Evolutionary conservation across 2,888 invertebrate genomes (phyloP).

Genomic region (Lepidocyrtoides sp.): DNA sequence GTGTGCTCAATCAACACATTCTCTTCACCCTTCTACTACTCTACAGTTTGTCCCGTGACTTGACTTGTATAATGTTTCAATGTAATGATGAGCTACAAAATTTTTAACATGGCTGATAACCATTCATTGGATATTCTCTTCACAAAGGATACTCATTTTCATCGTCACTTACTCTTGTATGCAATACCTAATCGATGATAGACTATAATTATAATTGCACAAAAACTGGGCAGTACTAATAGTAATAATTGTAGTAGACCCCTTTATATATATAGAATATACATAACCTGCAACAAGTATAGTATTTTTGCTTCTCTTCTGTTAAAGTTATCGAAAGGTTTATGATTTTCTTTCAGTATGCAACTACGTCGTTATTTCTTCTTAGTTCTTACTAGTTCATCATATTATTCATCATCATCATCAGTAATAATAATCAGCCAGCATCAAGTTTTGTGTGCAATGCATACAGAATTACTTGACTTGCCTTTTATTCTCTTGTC

Average conservation of each 20-base stretch:
- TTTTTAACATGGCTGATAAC: neutral
- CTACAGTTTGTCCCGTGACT: neutral
- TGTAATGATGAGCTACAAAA: no score
- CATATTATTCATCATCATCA: neutral
- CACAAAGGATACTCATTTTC: neutral
- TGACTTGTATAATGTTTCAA: no score
- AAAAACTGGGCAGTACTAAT: neutral
- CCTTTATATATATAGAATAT: no score
- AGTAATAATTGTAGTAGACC: neutral
- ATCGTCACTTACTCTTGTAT: no score
- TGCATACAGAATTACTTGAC: constrained; percentile 36
- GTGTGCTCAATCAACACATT: no score
- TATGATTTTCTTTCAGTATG: constrained; percentile 23
- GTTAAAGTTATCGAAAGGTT: constrained; percentile 12
- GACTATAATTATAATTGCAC: constrained; percentile 22
- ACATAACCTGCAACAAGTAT: no score
- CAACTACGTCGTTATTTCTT: constrained; percentile 55
- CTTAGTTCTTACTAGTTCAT: constrained; percentile 20
- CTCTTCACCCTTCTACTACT: no score
- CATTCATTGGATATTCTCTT: neutral
- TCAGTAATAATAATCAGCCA: neutral
- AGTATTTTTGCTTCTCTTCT: no score
- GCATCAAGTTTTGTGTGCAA: neutral
- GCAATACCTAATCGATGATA: no score
- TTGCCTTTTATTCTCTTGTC: neutral